Evolutionary conservation across 1,140 invertebrate genomes (phyloP), one percentile per base, ranked within the genome.

Genomic region (Nasonia longicornis): DNA sequence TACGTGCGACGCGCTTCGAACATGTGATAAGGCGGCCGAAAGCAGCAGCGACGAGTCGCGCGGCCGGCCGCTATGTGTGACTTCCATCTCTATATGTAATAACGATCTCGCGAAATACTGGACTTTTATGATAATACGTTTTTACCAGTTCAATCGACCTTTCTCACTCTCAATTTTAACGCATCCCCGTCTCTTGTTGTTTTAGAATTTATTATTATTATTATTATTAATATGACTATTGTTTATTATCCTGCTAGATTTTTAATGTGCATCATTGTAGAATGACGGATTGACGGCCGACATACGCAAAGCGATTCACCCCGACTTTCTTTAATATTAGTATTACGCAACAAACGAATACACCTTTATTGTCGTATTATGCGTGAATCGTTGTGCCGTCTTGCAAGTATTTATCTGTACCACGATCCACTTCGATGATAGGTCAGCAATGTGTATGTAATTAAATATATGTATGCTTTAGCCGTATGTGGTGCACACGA

Each of bases 1-100:
- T 6, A n/a, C 52, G 52, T 58, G 14, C 52, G 16, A 58, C 52
- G 45, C 38, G 66, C 73, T 77, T 82, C 70, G 74, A 82, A 73
- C 63, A 52, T 82, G 80, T 82, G 80, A 82, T 82, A 82, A 73
- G 70, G 70, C 42, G 76, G 35, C 69, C 75, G 66, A 80, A 80
- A 75, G 70, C 58, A 58, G 20, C 52, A n/a, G 70, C 35, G 67
- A 20, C 26, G 2, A 64, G 64, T 67, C 12, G 64, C 64, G 4
- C 48, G 20, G 70, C 42, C 35, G 38, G 31, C 64, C 63, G 73
- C 3, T 42, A 1, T 42, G 8, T 42, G 8, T 42, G 66, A 81
- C 73, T 81, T 76, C 73, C 64, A 52, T 71, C 20, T 71, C 16
- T 14, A 26, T 26, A 52, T 71, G 48, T 76, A 76, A 58, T 64